Evolutionary conservation across 2,797 vertebrate species (phyloP), one percentile per base, ranked within the genome.

Genomic region (Synanceia verrucosa): DNA sequence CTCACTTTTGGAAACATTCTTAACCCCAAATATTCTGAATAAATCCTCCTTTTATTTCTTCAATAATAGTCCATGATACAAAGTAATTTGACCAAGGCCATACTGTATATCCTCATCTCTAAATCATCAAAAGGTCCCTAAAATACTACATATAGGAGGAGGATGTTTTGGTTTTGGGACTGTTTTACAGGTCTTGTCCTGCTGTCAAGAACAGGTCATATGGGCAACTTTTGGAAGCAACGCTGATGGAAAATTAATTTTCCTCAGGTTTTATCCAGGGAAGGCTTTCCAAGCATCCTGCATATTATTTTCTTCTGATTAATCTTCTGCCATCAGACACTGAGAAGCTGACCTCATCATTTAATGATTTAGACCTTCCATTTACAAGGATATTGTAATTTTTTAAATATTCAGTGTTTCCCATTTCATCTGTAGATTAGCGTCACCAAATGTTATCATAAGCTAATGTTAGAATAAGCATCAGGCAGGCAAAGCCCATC

Each of bases 151-250:
- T 19, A 28, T 1, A 18, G 19, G 18, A 61, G 39, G 63, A 26
- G 11, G 41, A 82, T 67, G 73, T 64, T 78, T 71, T 75, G 63
- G 60, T 77, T 76, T 77, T 72, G 61, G 70, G 69, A 84, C 28
- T 3, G 39, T 62, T 67, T 65, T 6, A 31, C 65, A 63, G 67
- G 48, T 65, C 53, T 76, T 60, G 47, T 75, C 29, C 3, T 43
- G 60, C 50, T 63, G 43, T 55, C 57, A 58, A 48, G 56, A 61
- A 50, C 46, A 37, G 10, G 60, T 39, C 26, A 65, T 13, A 24
- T 47, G 66, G 28, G 60, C 64, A 70, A 75, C 73, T 21, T 71
- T 23, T 73, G 56, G 60, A 66, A 58, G 60, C 71, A 78, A 74
- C 48, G 72, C 52, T 37, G 48, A 71, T 69, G 73, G 65, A 50